Base-by-base conservation (phyloP, 2,113 vertebrate species). In the Etheostoma spectabile region DNA sequence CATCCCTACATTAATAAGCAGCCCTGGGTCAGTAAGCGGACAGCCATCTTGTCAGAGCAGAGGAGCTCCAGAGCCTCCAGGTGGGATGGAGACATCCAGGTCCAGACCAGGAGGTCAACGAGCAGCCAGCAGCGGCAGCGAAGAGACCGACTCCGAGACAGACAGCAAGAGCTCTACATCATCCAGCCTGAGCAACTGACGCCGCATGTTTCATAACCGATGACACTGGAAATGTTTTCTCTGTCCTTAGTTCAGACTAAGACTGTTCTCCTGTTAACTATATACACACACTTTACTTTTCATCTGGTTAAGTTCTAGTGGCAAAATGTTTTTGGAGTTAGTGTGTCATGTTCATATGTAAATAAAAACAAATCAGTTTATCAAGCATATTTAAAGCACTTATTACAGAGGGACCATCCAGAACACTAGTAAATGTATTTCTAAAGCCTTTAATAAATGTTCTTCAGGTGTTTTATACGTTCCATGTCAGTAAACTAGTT, bases 151-250 rank as follows among this genome's bases (percentile, higher is more conserved):
- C 82, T 95, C 93, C 0, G 95, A 95, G 83, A 91, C 88, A 0
- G 93, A 95, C 89, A 91, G 92, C 80, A 94, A 91, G 86, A 93
- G 93, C 79, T 93, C 89, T 18, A 82, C 62, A 0, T 92, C 90
- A 0, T 93, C 90, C 68, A 80, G 69, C 73, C 84, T n/a, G 45
- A 91, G 88, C 75, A 87, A 83, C 80, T 94, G 72, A 93, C 0
- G 1, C 51, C 27, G 61, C 15, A n/a, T 1, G 27, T 42, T 69
- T 65, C 11, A 30, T 12, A 62, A 67, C 42, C 15, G 2, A 46
- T 18, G 45, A 52, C 60, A 68, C 51, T n/a, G 73, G 79, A 74
- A 48, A 61, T 12, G 27, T 69, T 60, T 69, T 11, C 16, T 56
- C 52, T 60, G 15, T 65, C 45, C 33, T 53, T 4, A 42, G 1